phyloP scores from a whole-genome alignment of 2,113 vertebrate genomes.

The Ivindomyrus marchei region DNA sequence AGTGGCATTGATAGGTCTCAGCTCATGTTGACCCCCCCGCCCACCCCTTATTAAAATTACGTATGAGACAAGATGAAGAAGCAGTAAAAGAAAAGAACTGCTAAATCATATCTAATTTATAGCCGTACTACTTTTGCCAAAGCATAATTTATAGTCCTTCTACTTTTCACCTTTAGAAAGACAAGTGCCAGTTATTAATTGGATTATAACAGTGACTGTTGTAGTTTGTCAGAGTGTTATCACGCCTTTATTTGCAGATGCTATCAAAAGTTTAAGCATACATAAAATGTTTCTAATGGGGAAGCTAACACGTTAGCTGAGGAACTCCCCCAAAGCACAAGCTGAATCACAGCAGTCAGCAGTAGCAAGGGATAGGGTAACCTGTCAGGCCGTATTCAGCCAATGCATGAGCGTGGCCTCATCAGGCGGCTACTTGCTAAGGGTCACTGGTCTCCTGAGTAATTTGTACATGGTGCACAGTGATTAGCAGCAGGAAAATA shows the following conservation, averaged over 20 bases:
- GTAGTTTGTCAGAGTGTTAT: neutral
- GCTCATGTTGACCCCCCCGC: neutral
- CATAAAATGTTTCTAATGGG: neutral
- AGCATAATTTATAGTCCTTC: neutral
- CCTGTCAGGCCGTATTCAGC: neutral
- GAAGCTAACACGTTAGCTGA: neutral
- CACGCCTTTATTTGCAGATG: conserved; percentile 3
- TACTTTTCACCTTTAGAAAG: neutral
- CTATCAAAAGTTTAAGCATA: neutral
- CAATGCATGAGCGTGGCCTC: neutral
- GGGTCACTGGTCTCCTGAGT: neutral
- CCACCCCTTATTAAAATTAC: neutral
- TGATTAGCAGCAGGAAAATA: neutral
- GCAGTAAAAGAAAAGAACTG: neutral
- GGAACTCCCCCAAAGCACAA: neutral
- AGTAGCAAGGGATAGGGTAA: neutral
- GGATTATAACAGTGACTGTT: neutral
- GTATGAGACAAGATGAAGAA: neutral
- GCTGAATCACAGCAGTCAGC: neutral
- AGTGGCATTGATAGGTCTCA: neutral
- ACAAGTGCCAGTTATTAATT: neutral
- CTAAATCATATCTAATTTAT: neutral
- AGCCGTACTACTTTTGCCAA: neutral
- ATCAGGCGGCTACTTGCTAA: neutral
- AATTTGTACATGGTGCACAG: neutral